Evolutionary conservation across 2,113 vertebrate species (phyloP), one percentile per base, ranked within the genome.

Genomic region (Prolemur simus): DNA sequence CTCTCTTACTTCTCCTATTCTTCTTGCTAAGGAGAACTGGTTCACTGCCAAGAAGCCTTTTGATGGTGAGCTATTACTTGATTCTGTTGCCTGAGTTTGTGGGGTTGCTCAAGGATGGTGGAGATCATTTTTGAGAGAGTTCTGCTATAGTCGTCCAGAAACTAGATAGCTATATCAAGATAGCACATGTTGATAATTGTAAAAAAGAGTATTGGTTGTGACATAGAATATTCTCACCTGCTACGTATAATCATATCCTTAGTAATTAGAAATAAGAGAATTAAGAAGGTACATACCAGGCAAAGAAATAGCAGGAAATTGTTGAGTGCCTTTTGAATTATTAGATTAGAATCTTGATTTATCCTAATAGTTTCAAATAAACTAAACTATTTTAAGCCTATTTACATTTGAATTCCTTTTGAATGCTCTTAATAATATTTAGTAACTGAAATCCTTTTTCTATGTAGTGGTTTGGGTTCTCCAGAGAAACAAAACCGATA

Each of bases 361-460:
- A 73, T 58, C 94, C 95, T 84, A 84, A 47, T 76, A 76, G 42
- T 47, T 76, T 76, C 32, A 15, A 7, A 74, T 49, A 74, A 66
- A 32, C 32, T 66, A 87, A 94, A 49, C 21, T 42, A 47, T 91
- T 78, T 93, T 84, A 60, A 92, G 21, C 56, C 32, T 94, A 32
- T 93, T 93, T 81, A 58, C 74, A 80, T 89, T 92, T n/a, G 9
- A 77, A 81, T 69, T 91, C 4, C 6, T 94, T 94, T 95, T 91
- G 2, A 95, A 81, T 93, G 32, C 42, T 85, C 27, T 74, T 91
- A 82, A 54, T 82, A 88, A 56, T 84, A 45, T 77, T 94, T 86
- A 91, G 27, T 89, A 90, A 90, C 23, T 71, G 90, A 77, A 73
- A 58, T 91, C 25, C 15, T 89, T 93, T 93, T 74, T 47, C 32